phyloP scores from a whole-genome alignment of 2,113 vertebrate species.

The Antechinus flavipes region DNA sequence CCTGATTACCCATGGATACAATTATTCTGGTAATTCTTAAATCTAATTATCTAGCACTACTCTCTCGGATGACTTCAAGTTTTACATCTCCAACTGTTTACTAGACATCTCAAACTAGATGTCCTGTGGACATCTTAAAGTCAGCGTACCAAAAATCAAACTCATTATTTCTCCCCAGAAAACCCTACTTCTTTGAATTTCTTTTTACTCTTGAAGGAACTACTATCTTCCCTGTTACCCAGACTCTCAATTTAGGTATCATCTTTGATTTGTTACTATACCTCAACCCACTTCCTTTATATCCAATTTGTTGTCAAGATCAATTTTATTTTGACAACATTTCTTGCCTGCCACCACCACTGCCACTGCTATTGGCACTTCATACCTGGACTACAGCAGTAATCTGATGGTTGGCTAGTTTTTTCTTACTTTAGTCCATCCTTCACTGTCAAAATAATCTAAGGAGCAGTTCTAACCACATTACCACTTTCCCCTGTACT shows the following conservation, averaged over 20 bases:
- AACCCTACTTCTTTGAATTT: not conserved
- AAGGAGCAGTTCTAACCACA: not conserved
- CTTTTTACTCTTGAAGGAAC: not conserved
- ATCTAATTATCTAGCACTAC: not conserved
- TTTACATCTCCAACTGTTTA: not conserved
- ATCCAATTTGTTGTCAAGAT: not conserved
- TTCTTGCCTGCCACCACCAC: not conserved
- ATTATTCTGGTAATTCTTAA: not conserved
- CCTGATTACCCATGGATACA: not conserved
- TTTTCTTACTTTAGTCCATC: not conserved
- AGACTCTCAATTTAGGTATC: not conserved
- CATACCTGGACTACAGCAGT: not conserved
- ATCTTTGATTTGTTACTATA: not conserved
- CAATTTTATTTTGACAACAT: not conserved
- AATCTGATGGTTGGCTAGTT: not conserved
- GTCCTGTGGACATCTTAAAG: not conserved
- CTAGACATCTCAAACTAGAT: not conserved
- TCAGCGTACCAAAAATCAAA: not conserved
- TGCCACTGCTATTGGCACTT: not conserved
- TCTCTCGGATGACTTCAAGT: not conserved
- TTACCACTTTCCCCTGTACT: not conserved
- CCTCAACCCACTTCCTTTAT: not conserved
- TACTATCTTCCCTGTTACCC: no score
- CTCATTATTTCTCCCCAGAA: not conserved
- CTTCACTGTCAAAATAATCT: not conserved